A percentile compares a stretch with the other conserved stretches of the same genome.
These are phyloP conservation scores for Bovichtus variegatus DNA, from an alignment of 2,797 vertebrate species.

Conservation along the genomic window DNA sequence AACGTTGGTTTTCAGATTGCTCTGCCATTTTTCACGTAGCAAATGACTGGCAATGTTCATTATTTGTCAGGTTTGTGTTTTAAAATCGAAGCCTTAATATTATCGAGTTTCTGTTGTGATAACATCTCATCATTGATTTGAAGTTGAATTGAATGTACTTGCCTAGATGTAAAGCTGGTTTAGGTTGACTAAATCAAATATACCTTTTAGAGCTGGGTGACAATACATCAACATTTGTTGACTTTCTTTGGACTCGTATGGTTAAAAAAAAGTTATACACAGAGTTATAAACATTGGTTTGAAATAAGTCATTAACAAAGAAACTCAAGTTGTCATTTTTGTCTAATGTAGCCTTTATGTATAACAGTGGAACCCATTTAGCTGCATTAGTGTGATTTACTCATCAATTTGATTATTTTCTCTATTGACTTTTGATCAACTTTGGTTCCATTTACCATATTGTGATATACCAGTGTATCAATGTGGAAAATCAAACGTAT, in stretches of 20 bases:
- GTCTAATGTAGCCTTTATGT: not conserved
- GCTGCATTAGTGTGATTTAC: not conserved
- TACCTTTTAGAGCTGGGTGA: not conserved
- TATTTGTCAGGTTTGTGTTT: not conserved
- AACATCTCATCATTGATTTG: not conserved
- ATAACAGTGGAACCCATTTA: not conserved
- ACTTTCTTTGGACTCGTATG: not conserved
- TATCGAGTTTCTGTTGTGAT: not conserved
- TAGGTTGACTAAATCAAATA: not conserved
- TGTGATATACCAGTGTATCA: not conserved
- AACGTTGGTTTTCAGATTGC: conserved; percentile 1
- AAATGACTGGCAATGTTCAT: not conserved
- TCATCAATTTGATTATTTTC: not conserved
- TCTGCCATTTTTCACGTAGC: not conserved
- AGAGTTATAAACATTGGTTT: not conserved
- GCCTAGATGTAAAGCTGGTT: not conserved
- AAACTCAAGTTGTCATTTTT: not conserved
- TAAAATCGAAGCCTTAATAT: not conserved
- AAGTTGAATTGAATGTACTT: not conserved
- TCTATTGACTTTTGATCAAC: not conserved
- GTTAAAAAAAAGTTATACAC: not conserved
- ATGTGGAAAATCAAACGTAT: not conserved
- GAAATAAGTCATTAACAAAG: not conserved
- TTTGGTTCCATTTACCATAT: not conserved
- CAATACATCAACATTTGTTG: not conserved